Evolutionary conservation across 2,888 invertebrate genomes (phyloP).

Genomic region (Vanessa cardui): DNA sequence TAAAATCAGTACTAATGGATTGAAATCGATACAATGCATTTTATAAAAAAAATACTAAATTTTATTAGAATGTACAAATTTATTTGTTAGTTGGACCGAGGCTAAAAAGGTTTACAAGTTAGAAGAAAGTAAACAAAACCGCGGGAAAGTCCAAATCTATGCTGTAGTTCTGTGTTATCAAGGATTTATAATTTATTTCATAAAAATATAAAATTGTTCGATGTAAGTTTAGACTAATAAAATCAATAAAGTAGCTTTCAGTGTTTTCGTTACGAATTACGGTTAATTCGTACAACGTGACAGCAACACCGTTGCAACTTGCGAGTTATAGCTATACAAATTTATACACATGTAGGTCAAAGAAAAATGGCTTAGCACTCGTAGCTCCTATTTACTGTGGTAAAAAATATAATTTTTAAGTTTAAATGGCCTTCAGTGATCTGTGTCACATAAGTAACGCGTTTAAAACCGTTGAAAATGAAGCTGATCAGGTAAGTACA

Average conservation of each 20-base stretch:
- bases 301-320: constrained; percentile 71
- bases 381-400: constrained; percentile 79
- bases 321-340: constrained; percentile 58
- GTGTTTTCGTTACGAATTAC: constrained; percentile 9
- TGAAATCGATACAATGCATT: too few species aligned
- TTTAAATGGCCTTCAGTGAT: constrained; percentile 84
- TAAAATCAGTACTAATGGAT: too few species aligned
- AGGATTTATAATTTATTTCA: not conserved
- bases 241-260: too few species aligned
- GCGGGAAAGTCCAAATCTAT: constrained; percentile 18
- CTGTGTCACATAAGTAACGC: constrained; percentile 80
- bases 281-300: constrained; percentile 41
- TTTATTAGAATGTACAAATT: not conserved
- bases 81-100: not conserved
- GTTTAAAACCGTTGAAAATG: constrained; percentile 81
- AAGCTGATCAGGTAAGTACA: constrained; percentile 76
- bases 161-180: not conserved
- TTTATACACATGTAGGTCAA: constrained; percentile 82
- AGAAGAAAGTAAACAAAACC: constrained; percentile 6
- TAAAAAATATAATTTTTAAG: constrained; percentile 76
- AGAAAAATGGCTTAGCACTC: constrained; percentile 81
- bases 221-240: not conserved
- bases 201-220: not conserved
- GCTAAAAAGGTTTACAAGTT: not conserved
- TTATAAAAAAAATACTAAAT: too few species aligned